phyloP scores from a whole-genome alignment of 2,888 invertebrate genomes.

The Trilocha varians region DNA sequence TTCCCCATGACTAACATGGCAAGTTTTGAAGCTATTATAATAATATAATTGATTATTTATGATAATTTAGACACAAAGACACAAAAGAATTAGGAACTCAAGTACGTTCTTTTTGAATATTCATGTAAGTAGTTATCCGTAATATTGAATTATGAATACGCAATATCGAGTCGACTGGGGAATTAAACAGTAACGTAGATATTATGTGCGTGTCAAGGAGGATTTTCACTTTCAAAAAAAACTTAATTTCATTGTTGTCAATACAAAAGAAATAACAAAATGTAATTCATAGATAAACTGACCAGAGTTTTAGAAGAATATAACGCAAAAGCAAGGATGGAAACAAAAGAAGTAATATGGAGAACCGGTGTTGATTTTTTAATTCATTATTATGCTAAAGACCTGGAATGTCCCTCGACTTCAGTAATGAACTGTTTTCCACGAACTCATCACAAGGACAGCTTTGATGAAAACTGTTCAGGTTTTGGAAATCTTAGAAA shows the following conservation, averaged over 20 bases:
- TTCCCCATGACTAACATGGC: slow-evolving; percentile 10
- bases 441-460: slow-evolving; percentile 30
- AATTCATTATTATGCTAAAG: slow-evolving; percentile 40
- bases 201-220: too few species aligned
- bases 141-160: too few species aligned
- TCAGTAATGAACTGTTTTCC: slow-evolving; percentile 8
- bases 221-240: too few species aligned
- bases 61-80: too few species aligned
- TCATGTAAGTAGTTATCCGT: too few species aligned
- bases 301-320: slow-evolving; percentile 29
- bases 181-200: too few species aligned
- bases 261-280: too few species aligned
- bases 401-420: slow-evolving; percentile 28
- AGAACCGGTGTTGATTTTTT: slow-evolving; percentile 24
- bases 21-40: slow-evolving; percentile 26
- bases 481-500: slow-evolving; percentile 65
- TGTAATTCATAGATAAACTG: slow-evolving; percentile 40
- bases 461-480: slow-evolving; percentile 65
- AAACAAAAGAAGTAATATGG: slow-evolving; percentile 18
- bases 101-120: too few species aligned
- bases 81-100: too few species aligned
- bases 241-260: too few species aligned
- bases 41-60: too few species aligned
- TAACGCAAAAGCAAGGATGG: slow-evolving; percentile 18
- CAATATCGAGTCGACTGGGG: too few species aligned